Percentiles rank a stretch among this genome's conserved stretches.
These are phyloP conservation scores for Clarias laeviceps DNA, from an alignment of 2,797 vertebrate species.

Conservation along the genomic window DNA sequence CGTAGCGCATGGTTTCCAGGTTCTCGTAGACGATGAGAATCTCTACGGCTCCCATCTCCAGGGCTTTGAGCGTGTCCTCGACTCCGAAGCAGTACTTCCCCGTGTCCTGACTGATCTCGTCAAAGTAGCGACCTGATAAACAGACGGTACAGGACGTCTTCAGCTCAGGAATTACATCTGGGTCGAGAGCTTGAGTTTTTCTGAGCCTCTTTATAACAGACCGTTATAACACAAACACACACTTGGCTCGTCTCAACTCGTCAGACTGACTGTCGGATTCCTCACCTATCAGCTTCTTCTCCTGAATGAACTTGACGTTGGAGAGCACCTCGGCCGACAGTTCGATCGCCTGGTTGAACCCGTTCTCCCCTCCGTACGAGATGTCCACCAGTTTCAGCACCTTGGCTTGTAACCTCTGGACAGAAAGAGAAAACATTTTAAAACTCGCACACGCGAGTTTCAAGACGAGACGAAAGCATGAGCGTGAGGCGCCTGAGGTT, in stretches of 20 bases:
- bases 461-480: not conserved
- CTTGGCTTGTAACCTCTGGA: constrained; percentile 84
- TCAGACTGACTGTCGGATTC: not conserved
- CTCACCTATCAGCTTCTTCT: constrained; percentile 76
- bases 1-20: constrained; percentile 98
- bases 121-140: constrained; percentile 90
- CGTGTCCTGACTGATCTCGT: constrained; percentile 99
- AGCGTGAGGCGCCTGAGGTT: not conserved
- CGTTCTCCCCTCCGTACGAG: constrained; percentile 81
- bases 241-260: not conserved
- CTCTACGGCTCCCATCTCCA: constrained; percentile 99
- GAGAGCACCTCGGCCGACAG: constrained; percentile 88
- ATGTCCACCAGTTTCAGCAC: constrained; percentile 73
- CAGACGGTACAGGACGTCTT: not conserved
- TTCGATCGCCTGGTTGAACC: constrained; percentile 91
- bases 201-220: not conserved
- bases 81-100: constrained; percentile 99
- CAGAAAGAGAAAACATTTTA: not conserved
- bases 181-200: not conserved
- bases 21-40: constrained; percentile 99
- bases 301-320: constrained; percentile 91
- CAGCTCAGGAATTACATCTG: not conserved
- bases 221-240: not conserved
- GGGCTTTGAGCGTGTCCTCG: constrained; percentile 96
- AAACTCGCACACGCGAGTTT: not conserved